Conservation (phyloP, 2,113 vertebrate species). For the Corapipo altera region DNA sequence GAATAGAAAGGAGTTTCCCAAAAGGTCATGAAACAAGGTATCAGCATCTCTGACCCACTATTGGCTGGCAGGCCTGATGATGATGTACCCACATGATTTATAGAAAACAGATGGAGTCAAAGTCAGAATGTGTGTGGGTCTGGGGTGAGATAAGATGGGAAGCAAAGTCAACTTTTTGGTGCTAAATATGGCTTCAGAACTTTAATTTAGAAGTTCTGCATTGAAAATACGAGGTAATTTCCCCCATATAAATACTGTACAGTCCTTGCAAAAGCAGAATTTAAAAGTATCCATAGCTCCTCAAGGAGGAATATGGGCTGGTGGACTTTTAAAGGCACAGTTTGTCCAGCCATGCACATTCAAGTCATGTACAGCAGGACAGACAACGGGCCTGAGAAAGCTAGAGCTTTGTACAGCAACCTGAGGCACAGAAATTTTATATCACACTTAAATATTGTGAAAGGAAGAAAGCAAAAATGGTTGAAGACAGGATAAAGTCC, state of each 20-base stretch:
- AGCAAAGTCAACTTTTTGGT: neutral
- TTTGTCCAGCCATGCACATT: neutral
- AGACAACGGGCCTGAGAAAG: neutral
- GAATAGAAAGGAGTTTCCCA: neutral
- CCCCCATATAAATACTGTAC: neutral
- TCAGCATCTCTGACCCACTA: neutral
- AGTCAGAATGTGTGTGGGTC: neutral
- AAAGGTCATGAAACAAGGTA: neutral
- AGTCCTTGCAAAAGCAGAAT: neutral
- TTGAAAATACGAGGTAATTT: neutral
- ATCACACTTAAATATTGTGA: neutral
- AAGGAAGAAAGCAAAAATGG: neutral
- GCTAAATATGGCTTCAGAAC: neutral
- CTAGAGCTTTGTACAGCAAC: neutral
- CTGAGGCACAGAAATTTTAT: neutral
- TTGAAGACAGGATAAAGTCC: neutral
- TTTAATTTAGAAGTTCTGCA: neutral
- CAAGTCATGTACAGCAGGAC: neutral
- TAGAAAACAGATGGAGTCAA: neutral
- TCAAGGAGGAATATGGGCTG: neutral
- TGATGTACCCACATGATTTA: neutral
- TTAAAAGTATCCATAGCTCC: neutral
- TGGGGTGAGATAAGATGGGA: neutral
- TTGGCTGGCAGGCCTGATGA: fast-evolving
- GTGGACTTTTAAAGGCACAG: neutral